A percentile compares a stretch with the other conserved stretches of the same genome.
Conservation (phyloP, 2,113 vertebrate species). For the Cavia aperea region DNA sequence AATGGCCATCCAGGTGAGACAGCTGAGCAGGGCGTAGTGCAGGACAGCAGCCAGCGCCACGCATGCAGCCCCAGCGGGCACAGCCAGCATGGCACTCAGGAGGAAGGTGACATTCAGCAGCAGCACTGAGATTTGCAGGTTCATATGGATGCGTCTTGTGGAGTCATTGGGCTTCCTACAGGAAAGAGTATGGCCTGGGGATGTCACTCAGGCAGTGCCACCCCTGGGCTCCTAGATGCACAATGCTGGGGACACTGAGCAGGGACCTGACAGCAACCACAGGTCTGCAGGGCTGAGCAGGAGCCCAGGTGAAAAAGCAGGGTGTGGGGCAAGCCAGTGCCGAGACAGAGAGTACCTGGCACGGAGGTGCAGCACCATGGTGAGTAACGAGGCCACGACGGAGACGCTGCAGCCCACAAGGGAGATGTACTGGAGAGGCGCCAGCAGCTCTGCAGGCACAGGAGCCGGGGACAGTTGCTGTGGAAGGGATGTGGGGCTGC, state of each 20-base stretch:
- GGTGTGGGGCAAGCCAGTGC: not conserved
- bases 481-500: not conserved
- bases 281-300: not conserved
- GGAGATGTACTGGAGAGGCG: constrained; percentile 65
- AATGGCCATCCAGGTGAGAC: constrained; percentile 73
- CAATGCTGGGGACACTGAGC: not conserved
- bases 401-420: constrained; percentile 73
- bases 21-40: constrained; percentile 67
- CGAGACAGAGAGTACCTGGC: constrained; percentile 55
- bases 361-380: constrained; percentile 42
- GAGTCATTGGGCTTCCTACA: constrained; percentile 58
- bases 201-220: not conserved
- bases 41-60: constrained; percentile 12
- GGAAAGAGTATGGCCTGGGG: not conserved
- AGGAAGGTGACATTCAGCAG: constrained; percentile 67
- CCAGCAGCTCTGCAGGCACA: constrained; percentile 27
- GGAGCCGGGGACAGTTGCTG: constrained; percentile 60
- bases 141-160: constrained; percentile 62
- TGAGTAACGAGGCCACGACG: constrained; percentile 55
- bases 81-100: constrained; percentile 16
- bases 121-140: constrained; percentile 59
- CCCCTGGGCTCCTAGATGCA: not conserved
- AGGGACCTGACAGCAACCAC: not conserved
- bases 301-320: not conserved
- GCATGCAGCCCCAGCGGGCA: fast-evolving